Conservation (phyloP, 1,140 invertebrate species). For the Homarus americanus region DNA sequence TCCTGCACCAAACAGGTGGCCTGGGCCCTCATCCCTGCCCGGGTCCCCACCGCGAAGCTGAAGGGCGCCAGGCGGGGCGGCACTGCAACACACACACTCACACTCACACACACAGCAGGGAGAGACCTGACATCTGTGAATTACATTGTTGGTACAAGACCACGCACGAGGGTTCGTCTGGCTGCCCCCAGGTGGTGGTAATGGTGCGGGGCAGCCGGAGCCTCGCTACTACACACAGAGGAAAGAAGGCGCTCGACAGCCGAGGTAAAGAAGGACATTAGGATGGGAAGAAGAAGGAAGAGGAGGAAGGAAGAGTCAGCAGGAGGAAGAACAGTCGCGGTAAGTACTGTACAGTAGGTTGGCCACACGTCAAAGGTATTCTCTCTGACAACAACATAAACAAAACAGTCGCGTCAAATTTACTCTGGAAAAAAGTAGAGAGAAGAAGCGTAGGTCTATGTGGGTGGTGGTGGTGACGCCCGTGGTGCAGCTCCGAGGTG, state of each 20-base stretch:
- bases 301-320: conserved; percentile 1
- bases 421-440: conserved; percentile 17
- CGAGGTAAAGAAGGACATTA: background rate
- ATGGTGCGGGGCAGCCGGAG: too few relatives aligned
- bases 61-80: conserved; percentile 70
- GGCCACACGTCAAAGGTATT: background rate
- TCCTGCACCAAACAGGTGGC: conserved; percentile 95
- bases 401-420: conserved; percentile 15
- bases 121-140: background rate
- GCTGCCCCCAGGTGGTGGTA: background rate
- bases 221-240: too few relatives aligned
- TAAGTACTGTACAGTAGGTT: too few relatives aligned
- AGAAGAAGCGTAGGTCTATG: conserved; percentile 26
- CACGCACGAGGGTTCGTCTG: background rate
- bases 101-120: background rate
- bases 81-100: conserved; percentile 63
- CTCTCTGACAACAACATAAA: background rate
- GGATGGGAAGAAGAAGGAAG: background rate
- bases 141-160: background rate
- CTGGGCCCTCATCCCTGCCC: conserved; percentile 81
- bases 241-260: background rate
- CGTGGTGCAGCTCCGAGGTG: background rate
- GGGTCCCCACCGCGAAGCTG: conserved; percentile 80
- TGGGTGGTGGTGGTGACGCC: background rate
- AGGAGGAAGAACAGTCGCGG: conserved; percentile 35